phyloP scores from a whole-genome alignment of 1,140 invertebrate genomes.

The Oscheius sp. region DNA sequence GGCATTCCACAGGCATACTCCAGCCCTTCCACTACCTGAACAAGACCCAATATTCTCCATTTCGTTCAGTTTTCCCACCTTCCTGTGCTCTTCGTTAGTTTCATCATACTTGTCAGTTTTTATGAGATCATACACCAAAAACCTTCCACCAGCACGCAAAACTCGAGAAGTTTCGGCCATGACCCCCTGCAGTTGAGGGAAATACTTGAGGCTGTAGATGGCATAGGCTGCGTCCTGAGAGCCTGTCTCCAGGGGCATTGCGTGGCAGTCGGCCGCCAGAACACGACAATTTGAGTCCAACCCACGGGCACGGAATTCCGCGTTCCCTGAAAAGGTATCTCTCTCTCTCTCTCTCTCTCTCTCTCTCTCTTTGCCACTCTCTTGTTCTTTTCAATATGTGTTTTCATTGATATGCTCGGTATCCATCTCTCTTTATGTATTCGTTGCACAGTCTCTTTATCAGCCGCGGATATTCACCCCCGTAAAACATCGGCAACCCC shows the following conservation, averaged over 20 bases:
- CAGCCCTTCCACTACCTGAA: slow-evolving; percentile 47
- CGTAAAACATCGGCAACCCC: no score
- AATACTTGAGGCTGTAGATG: slow-evolving; percentile 59
- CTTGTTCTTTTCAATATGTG: no score
- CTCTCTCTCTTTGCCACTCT: no score
- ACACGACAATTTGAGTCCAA: slow-evolving; percentile 43
- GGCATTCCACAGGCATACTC: slow-evolving; percentile 61
- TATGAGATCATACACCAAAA: slow-evolving; percentile 57
- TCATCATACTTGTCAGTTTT: slow-evolving; percentile 56
- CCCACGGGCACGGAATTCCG: slow-evolving; percentile 43
- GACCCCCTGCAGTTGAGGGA: slow-evolving; percentile 47
- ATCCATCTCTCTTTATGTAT: no score
- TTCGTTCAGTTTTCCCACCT: slow-evolving; percentile 22
- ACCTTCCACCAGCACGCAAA: slow-evolving; percentile 50
- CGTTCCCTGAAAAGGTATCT: slow-evolving; percentile 45
- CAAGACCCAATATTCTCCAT: neutral
- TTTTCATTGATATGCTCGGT: no score
- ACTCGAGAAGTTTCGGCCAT: slow-evolving; percentile 48
- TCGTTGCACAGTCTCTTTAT: no score
- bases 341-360: no score
- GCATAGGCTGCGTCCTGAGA: slow-evolving; percentile 54
- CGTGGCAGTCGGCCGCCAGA: slow-evolving; percentile 69
- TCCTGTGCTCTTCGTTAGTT: slow-evolving; percentile 48
- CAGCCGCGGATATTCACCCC: no score
- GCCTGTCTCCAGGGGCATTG: slow-evolving; percentile 44